phyloP scores from a whole-genome alignment of 2,888 invertebrate species.

The Phanerotoma sp. region DNA sequence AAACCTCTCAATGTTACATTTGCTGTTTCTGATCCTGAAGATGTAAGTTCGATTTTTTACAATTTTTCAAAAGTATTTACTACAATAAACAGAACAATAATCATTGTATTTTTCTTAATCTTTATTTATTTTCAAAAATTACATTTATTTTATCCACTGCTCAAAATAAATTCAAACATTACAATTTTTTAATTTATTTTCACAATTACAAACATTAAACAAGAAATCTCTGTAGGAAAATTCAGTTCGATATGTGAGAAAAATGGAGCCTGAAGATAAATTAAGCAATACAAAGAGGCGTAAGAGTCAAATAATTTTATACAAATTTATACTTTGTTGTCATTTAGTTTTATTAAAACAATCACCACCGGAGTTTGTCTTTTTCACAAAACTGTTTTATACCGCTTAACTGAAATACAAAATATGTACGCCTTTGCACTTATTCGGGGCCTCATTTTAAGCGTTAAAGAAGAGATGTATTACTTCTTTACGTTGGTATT shows the following conservation, averaged over 20 bases:
- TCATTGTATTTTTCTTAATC: too few species aligned
- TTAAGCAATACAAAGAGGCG: slow-evolving; percentile 37
- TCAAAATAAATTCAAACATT: too few species aligned
- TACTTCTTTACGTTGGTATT: too few species aligned
- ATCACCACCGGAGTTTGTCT: neutral
- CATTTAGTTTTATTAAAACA: neutral
- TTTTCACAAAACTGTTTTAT: too few species aligned
- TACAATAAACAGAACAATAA: too few species aligned
- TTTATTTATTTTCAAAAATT: too few species aligned
- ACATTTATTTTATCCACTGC: too few species aligned
- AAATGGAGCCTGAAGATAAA: slow-evolving; percentile 36
- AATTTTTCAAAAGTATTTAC: too few species aligned
- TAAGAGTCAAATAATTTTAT: slow-evolving; percentile 29
- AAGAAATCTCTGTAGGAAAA: slow-evolving; percentile 36
- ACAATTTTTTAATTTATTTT: too few species aligned
- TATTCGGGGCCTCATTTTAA: neutral
- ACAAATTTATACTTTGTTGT: slow-evolving; percentile 2
- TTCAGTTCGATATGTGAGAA: slow-evolving; percentile 36
- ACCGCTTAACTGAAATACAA: too few species aligned
- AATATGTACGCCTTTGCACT: neutral
- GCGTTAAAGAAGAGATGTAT: too few species aligned
- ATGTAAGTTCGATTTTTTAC: slow-evolving; percentile 61
- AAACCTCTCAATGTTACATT: slow-evolving; percentile 87
- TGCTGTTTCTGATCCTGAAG: slow-evolving; percentile 79
- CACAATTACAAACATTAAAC: too few species aligned